Evolutionary conservation across 2,113 vertebrate species (phyloP), one percentile per base, ranked within the genome.

Genomic region (Onychostruthus taczanowskii): DNA sequence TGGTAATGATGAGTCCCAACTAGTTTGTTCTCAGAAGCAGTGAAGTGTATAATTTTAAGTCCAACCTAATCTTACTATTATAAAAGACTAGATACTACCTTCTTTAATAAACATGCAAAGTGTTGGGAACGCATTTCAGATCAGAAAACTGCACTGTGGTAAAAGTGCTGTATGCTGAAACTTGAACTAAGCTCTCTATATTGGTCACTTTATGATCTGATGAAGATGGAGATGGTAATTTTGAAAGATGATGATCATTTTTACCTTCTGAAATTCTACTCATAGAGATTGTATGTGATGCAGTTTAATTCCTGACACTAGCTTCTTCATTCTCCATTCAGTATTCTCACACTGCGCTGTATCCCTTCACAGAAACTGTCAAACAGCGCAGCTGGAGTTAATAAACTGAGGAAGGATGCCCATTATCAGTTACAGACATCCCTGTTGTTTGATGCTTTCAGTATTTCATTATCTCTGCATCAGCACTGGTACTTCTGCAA

Each of bases 391-490:
- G 97, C 95, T 97, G 97, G 97, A 97, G 97, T 97, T 98, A 98
- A 98, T 98, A 98, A 98, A 98, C 96, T 96, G 97, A 97, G 96
- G 95, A 96, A 97, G 95, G 96, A 96, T 97, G 96, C 94, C 97
- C 97, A 98, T 98, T 98, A 98, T 94, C 97, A 96, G 97, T 93
- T 96, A 97, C 93, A 97, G 98, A 97, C 83, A 88, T 96, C 96
- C 94, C 92, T 89, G 96, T 95, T 97, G 97, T 97, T 97, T 93
- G 97, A 93, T 95, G 92, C 92, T 97, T 97, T 98, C 97, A 97
- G 96, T 95, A 96, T 98, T 98, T 98, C 97, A 98, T 98, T 98
- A 98, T 98, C 97, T 98, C 97, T 94, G 95, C 97, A 98, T 98
- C 98, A 97, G 95, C 94, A 93, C 96, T 93, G 83, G 87, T 93